These are phyloP conservation scores for Chlorops oryzae DNA, from an alignment of 1,140 invertebrate species.

Conservation along the genomic window DNA sequence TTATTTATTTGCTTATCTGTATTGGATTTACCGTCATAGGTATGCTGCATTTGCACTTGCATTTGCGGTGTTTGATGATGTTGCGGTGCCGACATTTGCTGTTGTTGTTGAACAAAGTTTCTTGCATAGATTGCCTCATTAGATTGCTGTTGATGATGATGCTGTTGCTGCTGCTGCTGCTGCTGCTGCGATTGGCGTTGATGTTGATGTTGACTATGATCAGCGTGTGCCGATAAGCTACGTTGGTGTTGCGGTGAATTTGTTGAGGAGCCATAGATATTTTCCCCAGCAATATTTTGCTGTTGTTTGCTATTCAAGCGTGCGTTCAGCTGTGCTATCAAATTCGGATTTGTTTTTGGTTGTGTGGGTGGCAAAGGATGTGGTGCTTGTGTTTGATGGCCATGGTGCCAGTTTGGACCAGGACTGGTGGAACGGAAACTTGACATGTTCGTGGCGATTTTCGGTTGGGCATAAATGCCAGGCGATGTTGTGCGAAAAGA, in stretches of 20 bases:
- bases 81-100: slow-evolving; percentile 8
- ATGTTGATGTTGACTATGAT: slow-evolving; percentile 12
- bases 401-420: slow-evolving; percentile 36
- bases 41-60: slow-evolving; percentile 38
- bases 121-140: slow-evolving; percentile 11
- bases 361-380: slow-evolving; percentile 39
- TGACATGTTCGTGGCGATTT: slow-evolving; percentile 43
- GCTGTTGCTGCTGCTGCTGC: slow-evolving; percentile 19
- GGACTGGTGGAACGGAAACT: slow-evolving; percentile 43
- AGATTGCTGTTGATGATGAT: slow-evolving; percentile 10
- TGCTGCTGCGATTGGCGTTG: slow-evolving; percentile 27
- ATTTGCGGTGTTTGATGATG: slow-evolving; percentile 21
- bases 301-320: slow-evolving; percentile 40
- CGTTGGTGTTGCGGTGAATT: slow-evolving; percentile 15
- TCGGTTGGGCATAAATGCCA: slow-evolving; percentile 45
- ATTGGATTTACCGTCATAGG: slow-evolving; percentile 45
- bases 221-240: too few species aligned
- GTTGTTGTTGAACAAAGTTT: slow-evolving; percentile 12
- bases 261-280: slow-evolving; percentile 35
- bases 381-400: slow-evolving; percentile 3
- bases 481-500: slow-evolving; percentile 45
- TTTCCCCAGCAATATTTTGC: slow-evolving; percentile 24
- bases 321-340: slow-evolving; percentile 46
- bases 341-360: slow-evolving; percentile 44
- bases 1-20: slow-evolving; percentile 35